phyloP scores from a whole-genome alignment of 2,888 invertebrate species.

The Gibbula magus region DNA sequence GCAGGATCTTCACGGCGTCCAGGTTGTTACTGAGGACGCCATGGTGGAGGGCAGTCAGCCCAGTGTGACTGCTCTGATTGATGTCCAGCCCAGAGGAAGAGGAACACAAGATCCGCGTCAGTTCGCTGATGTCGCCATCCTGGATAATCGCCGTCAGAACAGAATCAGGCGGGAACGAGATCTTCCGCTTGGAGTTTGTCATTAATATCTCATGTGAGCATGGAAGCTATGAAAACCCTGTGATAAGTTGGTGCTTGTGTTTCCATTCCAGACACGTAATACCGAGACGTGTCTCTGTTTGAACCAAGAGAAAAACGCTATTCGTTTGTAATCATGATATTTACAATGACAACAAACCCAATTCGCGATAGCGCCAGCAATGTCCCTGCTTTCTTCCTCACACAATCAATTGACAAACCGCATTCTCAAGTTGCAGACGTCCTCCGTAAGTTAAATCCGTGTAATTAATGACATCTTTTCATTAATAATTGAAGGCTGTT shows the following conservation, averaged over 20 bases:
- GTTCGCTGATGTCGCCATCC: constrained; percentile 64
- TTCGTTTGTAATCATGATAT: too few relatives aligned
- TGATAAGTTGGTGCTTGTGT: neutral
- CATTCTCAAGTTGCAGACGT: too few relatives aligned
- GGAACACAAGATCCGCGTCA: constrained; percentile 53
- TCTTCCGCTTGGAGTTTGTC: constrained; percentile 45
- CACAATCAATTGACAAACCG: too few relatives aligned
- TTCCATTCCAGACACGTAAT: neutral
- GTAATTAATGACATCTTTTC: too few relatives aligned
- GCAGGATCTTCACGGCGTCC: constrained; percentile 66
- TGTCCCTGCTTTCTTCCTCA: too few relatives aligned
- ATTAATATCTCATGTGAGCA: neutral
- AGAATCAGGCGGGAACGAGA: constrained; percentile 67
- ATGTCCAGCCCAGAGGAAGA: constrained; percentile 53
- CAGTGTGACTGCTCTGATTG: constrained; percentile 64
- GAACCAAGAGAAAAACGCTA: neutral
- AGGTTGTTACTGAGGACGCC: constrained; percentile 68
- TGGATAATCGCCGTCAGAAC: constrained; percentile 67
- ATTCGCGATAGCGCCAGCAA: too few relatives aligned
- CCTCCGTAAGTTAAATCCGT: too few relatives aligned
- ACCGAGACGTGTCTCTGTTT: neutral
- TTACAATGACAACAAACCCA: too few relatives aligned
- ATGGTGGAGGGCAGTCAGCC: constrained; percentile 67
- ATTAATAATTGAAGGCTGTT: too few relatives aligned
- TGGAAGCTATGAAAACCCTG: neutral